Conservation (phyloP, 2,113 vertebrate species). For the Rostratula benghalensis region DNA sequence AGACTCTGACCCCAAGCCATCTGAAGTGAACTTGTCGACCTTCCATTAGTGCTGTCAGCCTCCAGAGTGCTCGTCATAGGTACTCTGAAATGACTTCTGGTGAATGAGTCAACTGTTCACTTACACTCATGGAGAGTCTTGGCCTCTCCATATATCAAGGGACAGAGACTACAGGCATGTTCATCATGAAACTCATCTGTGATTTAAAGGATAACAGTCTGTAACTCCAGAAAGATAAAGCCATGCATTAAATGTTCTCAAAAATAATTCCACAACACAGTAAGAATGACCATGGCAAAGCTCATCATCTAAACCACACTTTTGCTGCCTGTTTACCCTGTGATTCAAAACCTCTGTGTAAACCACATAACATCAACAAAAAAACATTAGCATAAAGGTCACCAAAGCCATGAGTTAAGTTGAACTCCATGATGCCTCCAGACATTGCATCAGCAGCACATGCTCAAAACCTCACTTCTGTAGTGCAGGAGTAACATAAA, state of each 20-base stretch:
- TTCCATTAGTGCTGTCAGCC: constrained; percentile 26
- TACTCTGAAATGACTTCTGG: not conserved
- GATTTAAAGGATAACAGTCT: fast-evolving
- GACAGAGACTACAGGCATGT: not conserved
- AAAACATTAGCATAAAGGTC: not conserved
- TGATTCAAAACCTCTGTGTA: not conserved
- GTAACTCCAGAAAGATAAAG: not conserved
- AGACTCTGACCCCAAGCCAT: not conserved
- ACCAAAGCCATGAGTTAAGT: not conserved
- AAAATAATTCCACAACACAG: not conserved
- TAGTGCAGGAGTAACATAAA: not conserved
- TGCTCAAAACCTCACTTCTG: not conserved
- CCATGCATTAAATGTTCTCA: fast-evolving
- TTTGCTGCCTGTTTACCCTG: fast-evolving
- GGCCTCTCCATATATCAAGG: not conserved
- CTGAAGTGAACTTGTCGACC: constrained; percentile 38
- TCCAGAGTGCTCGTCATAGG: not conserved
- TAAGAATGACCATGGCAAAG: not conserved
- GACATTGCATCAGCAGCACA: not conserved
- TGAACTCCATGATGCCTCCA: not conserved
- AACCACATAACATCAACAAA: not conserved
- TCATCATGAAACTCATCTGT: not conserved
- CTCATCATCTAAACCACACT: not conserved
- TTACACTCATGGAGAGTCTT: not conserved
- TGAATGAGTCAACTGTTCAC: not conserved